Conservation (phyloP, 2,113 vertebrate genomes). For the Pteruthius melanotis region DNA sequence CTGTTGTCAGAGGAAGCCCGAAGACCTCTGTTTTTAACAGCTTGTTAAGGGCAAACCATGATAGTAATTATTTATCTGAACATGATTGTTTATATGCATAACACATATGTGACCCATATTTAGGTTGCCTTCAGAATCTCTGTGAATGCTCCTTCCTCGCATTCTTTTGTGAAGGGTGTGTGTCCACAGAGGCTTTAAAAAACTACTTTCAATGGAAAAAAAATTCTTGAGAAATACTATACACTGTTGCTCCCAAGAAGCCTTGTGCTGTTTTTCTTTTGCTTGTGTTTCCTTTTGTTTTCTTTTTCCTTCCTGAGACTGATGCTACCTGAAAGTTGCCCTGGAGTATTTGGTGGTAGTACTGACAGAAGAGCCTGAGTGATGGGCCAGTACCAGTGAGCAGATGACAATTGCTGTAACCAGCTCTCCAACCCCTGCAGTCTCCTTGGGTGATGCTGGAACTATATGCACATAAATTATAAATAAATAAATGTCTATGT, state of each 20-base stretch:
- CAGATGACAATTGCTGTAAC: not conserved
- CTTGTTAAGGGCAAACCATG: not conserved
- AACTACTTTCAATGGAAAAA: not conserved
- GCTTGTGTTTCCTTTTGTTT: not conserved
- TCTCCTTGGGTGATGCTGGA: not conserved
- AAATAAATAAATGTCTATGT: not conserved
- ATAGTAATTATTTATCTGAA: not conserved
- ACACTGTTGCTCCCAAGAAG: not conserved
- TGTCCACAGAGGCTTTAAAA: not conserved
- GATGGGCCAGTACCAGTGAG: not conserved
- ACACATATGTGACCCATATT: not conserved
- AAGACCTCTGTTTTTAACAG: not conserved
- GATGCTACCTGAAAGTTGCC: not conserved
- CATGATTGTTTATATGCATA: not conserved
- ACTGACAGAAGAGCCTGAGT: not conserved
- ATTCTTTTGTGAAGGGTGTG: slow-evolving; percentile 6
- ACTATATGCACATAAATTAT: not conserved
- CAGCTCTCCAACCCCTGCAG: not conserved
- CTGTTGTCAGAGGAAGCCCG: not conserved
- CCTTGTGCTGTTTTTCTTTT: not conserved
- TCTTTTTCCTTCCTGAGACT: not conserved
- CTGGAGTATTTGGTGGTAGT: not conserved
- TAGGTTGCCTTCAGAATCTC: not conserved
- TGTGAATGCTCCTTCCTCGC: not conserved
- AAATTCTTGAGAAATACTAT: not conserved